Conservation (phyloP, 2,113 vertebrate species). For the Phrynosoma blainvillii region DNA sequence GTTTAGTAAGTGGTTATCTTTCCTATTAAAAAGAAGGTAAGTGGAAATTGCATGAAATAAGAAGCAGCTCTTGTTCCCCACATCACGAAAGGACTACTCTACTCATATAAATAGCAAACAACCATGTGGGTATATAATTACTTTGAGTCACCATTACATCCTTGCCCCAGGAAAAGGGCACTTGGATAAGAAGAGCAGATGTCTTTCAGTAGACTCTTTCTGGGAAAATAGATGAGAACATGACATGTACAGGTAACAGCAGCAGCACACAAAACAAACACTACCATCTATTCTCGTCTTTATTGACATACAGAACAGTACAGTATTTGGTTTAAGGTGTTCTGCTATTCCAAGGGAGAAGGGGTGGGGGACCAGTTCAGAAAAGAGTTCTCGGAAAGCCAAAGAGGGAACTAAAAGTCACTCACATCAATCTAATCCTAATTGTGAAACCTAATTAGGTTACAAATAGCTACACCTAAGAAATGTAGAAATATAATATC, state of each 20-base stretch:
- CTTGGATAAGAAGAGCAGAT: slow-evolving; percentile 23
- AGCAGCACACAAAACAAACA: slow-evolving; percentile 28
- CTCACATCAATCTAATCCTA: not conserved
- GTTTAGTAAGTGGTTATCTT: not conserved
- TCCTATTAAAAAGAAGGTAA: not conserved
- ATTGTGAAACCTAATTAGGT: not conserved
- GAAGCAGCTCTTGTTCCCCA: not conserved
- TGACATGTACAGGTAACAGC: slow-evolving; percentile 6
- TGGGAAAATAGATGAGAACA: slow-evolving; percentile 40
- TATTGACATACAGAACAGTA: slow-evolving; percentile 17
- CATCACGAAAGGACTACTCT: not conserved
- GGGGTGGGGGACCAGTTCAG: not conserved
- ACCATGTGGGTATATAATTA: slow-evolving; percentile 1
- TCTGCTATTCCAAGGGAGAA: slow-evolving; percentile 4
- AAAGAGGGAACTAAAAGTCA: not conserved
- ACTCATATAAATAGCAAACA: slow-evolving; percentile 5
- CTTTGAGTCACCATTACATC: slow-evolving; percentile 14
- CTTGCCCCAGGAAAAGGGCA: slow-evolving; percentile 27
- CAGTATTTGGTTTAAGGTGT: slow-evolving; percentile 6
- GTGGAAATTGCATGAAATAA: not conserved
- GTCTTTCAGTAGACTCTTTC: slow-evolving; percentile 26
- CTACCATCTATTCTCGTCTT: slow-evolving; percentile 1
- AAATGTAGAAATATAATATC: not conserved
- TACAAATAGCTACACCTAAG: not conserved
- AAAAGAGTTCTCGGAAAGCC: not conserved